Percentiles rank a stretch among this genome's conserved stretches.
Evolutionary conservation across 2,113 vertebrate genomes (phyloP).

Genomic region (cat (Felis catus)): F.catus_Fca126_mat1.0 CM031421.1:88078001-88078500

Average conservation of each 20-base stretch:
- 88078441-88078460: fast-evolving
- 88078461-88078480: not conserved
- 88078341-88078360: not conserved
- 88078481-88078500: fast-evolving
- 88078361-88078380: not conserved
- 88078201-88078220: not conserved
- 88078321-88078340: not conserved
- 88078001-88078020: too few species aligned
- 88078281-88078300: not conserved
- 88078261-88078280: fast-evolving
- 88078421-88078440: not conserved
- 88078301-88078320: not conserved
- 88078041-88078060: too few species aligned
- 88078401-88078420: not conserved
- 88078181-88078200: slow-evolving; percentile 71
- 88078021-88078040: too few species aligned
- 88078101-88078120: slow-evolving; percentile 91
- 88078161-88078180: slow-evolving; percentile 93
- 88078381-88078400: not conserved
- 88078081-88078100: slow-evolving; percentile 93
- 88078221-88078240: not conserved
- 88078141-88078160: slow-evolving; percentile 93
- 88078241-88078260: not conserved
- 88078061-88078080: slow-evolving; percentile 95
- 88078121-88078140: slow-evolving; percentile 95